Base-by-base conservation (phyloP, 2,113 vertebrate genomes). In the Phoenicopterus ruber region DNA sequence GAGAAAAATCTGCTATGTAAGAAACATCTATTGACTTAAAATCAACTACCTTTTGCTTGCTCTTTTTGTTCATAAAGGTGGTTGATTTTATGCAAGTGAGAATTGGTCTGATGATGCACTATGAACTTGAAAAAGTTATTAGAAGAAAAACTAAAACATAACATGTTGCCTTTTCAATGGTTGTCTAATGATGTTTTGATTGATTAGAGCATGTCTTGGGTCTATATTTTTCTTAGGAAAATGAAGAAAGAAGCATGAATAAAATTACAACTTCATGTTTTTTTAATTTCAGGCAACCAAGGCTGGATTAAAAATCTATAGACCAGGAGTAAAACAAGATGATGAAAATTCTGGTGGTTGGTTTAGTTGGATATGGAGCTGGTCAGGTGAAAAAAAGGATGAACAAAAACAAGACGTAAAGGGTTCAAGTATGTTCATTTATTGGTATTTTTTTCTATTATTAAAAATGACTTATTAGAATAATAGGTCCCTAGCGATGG, bases 341-440 rank as follows among this genome's bases (percentile, higher is more conserved):
- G 99, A 99, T 86, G 99, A 99, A 94, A 97, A 98, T 91, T 98
- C 98, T 71, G 97, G 98, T 97, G 99, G 99, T 79, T 99, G 99
- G 99, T 94, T 99, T 66, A 95, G 97, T 81, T 99, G 99, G 99
- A 97, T 99, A 86, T 99, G 99, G 99, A 98, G 91, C 96, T 99
- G 99, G 99, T 98, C 98, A 57, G 98, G 97, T 96, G 89, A 98
- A 44, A 93, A 96, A 34, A 90, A 93, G 28, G 14, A 96, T 34
- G 55, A 98, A 58, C 29, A 97, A 79, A 93, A 79, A 31, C 98
- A 98, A 81, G 99, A 99, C 58, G 52, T 86, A 79, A 99, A 99
- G 91, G 92, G 98, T 95, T 99, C 98, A 98, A 98, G 99, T 99
- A 98, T 67, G 97, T 95, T 70, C 5, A 32, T 86, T 82, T 70